Conservation (phyloP, 2,113 vertebrate species). For the Lonchura striata region DNA sequence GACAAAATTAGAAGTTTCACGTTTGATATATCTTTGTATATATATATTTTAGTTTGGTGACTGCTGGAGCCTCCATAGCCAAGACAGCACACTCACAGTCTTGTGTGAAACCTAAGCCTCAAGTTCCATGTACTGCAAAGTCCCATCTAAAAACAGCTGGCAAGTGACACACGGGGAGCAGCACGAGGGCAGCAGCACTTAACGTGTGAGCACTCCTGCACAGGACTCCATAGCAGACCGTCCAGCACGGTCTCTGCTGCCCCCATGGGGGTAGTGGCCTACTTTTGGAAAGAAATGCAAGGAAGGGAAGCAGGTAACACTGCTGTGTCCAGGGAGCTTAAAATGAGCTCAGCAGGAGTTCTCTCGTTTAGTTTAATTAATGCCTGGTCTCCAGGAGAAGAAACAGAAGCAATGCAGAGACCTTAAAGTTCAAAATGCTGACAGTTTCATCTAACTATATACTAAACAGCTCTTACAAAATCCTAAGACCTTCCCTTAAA, state of each 20-base stretch:
- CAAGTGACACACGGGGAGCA: rapidly evolving
- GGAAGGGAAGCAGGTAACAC: rapidly evolving
- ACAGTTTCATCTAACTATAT: neutral
- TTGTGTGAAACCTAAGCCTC: neutral
- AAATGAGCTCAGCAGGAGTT: neutral
- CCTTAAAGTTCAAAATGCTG: neutral
- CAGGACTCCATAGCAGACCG: neutral
- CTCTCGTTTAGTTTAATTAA: neutral
- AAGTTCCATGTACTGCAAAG: neutral
- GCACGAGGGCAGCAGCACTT: neutral
- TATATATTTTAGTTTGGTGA: neutral
- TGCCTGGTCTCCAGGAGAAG: neutral
- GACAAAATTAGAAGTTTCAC: neutral
- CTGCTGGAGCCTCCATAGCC: neutral
- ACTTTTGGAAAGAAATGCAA: neutral
- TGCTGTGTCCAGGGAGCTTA: neutral
- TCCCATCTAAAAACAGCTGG: neutral
- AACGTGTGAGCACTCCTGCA: no score
- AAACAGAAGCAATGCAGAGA: neutral
- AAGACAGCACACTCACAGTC: neutral
- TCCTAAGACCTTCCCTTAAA: neutral
- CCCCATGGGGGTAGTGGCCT: neutral
- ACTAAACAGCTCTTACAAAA: neutral
- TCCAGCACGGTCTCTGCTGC: neutral
- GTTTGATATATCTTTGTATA: neutral